Evolutionary conservation across 2,797 vertebrate species (phyloP).

Genomic region (Hybognathus amarus): DNA sequence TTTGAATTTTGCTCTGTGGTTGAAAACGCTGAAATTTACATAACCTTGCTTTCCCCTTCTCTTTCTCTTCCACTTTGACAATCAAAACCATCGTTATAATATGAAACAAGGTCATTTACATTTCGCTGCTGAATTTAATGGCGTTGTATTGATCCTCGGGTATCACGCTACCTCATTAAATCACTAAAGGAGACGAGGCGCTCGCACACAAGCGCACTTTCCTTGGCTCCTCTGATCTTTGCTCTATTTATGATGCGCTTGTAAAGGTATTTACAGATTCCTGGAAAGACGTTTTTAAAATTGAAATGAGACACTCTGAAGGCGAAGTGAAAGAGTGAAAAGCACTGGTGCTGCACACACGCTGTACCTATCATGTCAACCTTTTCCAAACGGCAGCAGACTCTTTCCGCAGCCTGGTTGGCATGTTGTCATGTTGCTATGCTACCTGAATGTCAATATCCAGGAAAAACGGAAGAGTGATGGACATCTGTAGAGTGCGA

Average conservation of each 20-base stretch:
- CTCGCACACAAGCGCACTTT: slow-evolving; percentile 9
- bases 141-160: slow-evolving; percentile 55
- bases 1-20: slow-evolving; percentile 72
- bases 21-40: slow-evolving; percentile 68
- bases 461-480: slow-evolving; percentile 73
- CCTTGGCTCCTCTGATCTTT: slow-evolving; percentile 52
- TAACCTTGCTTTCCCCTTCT: slow-evolving; percentile 63
- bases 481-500: slow-evolving; percentile 60
- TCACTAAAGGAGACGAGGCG: slow-evolving; percentile 57
- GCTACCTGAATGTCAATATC: slow-evolving; percentile 80
- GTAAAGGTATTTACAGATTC: slow-evolving; percentile 76
- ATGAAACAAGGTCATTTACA: slow-evolving; percentile 63
- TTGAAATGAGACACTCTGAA: slow-evolving; percentile 73
- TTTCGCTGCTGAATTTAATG: slow-evolving; percentile 59
- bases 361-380: slow-evolving; percentile 74
- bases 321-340: slow-evolving; percentile 67
- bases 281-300: slow-evolving; percentile 72
- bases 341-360: slow-evolving; percentile 62
- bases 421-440: slow-evolving; percentile 81
- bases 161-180: slow-evolving; percentile 67
- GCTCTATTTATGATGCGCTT: slow-evolving; percentile 69
- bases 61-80: slow-evolving; percentile 50
- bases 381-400: slow-evolving; percentile 79
- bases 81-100: slow-evolving; percentile 61
- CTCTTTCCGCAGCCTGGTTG: slow-evolving; percentile 75